Evolutionary conservation across 1,140 invertebrate species (phyloP), one percentile per base, ranked within the genome.

Genomic region (Bombus sylvicola): DNA sequence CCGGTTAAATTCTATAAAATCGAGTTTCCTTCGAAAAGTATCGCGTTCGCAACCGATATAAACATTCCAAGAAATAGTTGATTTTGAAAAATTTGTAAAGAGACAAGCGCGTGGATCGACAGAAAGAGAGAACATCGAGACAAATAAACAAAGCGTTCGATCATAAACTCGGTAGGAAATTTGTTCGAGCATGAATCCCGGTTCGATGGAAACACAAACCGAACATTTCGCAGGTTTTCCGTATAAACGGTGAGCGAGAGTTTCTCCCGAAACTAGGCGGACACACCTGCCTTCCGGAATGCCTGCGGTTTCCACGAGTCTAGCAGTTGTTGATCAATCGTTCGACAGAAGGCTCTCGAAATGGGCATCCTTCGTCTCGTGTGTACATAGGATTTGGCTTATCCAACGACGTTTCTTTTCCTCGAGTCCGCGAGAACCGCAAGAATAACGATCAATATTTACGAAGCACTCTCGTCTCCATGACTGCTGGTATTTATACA

Each of bases 381-480:
- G 87, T 88, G 68, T 87, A 59, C 87, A 64, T 57, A 88, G 87
- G 85, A 88, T 91, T 91, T 87, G 73, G 85, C 82, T 85, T 88
- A 89, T 85, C 81, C 66, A 31, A 34, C 78, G 62, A 12, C 43
- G 43, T 53, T 79, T 66, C 73, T 86, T 74, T 86, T 28, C 62
- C 74, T 25, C 34, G 47, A 71, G 39, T 57, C 62, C 34, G 47
- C 71, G 64, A 41, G 57, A 66, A 87, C 69, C 64, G 78, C 81
- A 84, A 91, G 90, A 85, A 83, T 79, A 82, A 62, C 74, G 75
- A 91, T 89, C 92, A 93, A 93, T 93, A 92, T 93, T 93, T 93
- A 90, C 87, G 81, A 86, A 92, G 89, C 88, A 92, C 88, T 92
- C 87, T 90, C 86, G 87, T 91, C 92, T 91, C 87, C 75, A 68